Conservation (phyloP, 2,113 vertebrate genomes). For the Sander vitreus region DNA sequence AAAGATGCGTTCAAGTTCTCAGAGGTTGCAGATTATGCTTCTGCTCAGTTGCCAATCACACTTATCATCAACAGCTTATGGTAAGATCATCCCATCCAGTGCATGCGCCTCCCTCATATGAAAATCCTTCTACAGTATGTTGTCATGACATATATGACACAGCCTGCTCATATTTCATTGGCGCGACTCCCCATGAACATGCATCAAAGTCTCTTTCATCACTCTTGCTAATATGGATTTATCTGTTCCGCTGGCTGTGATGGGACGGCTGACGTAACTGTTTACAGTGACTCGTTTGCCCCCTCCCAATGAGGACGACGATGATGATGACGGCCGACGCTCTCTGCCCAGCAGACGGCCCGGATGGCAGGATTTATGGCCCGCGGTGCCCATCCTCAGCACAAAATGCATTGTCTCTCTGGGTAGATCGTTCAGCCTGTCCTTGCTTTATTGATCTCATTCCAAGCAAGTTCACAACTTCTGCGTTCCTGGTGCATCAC, state of each 20-base stretch:
- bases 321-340: conserved; percentile 57
- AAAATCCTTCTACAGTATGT: conserved; percentile 69
- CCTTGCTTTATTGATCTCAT: conserved; percentile 86
- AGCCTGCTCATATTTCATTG: conserved; percentile 73
- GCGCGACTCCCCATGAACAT: conserved; percentile 58
- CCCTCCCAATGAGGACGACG: conserved; percentile 61
- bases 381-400: conserved; percentile 68
- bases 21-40: conserved; percentile 55
- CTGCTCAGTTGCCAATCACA: conserved; percentile 59
- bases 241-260: conserved; percentile 76
- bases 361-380: conserved; percentile 80
- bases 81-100: conserved; percentile 49
- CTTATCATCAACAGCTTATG: conserved; percentile 63
- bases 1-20: conserved; percentile 68
- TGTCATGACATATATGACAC: conserved; percentile 78
- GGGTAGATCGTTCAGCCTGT: conserved; percentile 80
- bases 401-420: conserved; percentile 79
- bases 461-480: conserved; percentile 85
- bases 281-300: conserved; percentile 73
- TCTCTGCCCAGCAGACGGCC: conserved; percentile 60
- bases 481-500: conserved; percentile 78
- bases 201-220: conserved; percentile 79
- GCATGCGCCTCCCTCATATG: conserved; percentile 39
- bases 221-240: conserved; percentile 84
- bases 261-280: conserved; percentile 79